Evolutionary conservation across 2,797 vertebrate genomes (phyloP), one percentile per base, ranked within the genome.

Genomic region (Myiothlypis coronata): DNA sequence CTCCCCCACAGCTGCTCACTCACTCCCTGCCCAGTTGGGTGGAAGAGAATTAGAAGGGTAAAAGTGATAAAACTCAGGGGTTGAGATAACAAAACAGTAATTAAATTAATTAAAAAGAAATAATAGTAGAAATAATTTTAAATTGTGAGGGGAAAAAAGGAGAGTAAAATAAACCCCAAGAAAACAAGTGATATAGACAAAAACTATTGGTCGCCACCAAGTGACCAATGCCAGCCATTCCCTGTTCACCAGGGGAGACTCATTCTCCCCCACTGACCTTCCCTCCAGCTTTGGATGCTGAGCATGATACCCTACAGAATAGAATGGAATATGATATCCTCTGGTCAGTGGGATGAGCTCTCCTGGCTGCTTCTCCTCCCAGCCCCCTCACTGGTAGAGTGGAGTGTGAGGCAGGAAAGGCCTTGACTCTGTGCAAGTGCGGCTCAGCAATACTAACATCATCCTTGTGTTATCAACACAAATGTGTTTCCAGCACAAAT

Each of bases 211-310:
- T 78, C 1, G 6, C 21, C 19, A 28, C 18, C 19, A 39, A 16
- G 5, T 1, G 4, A 37, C 10, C 0, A 0, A 32, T 67, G 39
- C 11, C n/a, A 46, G 6, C 9, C 14, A 12, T 23, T 49, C 12
- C 4, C 23, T 20, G 8, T 46, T 6, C 2, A 26, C 13, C 32
- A 19, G 16, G 1, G 3, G 24, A 17, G 24, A 37, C 56, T 59
- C 56, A 27, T 59, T 3, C 8, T 14, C 4, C 11, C 26, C 2
- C 2, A 0, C 2, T 32, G 22, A 5, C 10, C 5, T 44, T 39
- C 24, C 34, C 43, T 41, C 43, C 23, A 47, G 14, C 16, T 80
- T 55, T 74, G 16, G 39, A 6, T 3, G 21, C 18, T 46, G 30
- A 37, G 32, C 26, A 22, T 26, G 52, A 27, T 2, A 21, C 30